Conservation (phyloP, 2,797 vertebrate genomes). For the Enteromius radiatus region DNA sequence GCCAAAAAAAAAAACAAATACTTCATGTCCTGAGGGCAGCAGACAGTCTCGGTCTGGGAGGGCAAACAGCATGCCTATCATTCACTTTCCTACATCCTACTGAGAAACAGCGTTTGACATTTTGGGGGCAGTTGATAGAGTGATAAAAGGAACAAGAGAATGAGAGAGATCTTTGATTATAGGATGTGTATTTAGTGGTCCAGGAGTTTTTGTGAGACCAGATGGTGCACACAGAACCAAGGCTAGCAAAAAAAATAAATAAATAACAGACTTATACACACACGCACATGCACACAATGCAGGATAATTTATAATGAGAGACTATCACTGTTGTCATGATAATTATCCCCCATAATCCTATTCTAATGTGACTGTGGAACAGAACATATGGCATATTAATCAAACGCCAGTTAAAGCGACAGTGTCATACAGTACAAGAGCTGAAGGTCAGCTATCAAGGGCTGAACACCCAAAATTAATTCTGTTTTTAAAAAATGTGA, state of each 20-base stretch:
- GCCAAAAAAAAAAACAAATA: neutral
- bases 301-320: conserved; percentile 37
- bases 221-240: conserved; percentile 39
- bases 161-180: conserved; percentile 29
- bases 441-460: conserved; percentile 50
- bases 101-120: conserved; percentile 36
- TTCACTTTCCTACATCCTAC: conserved; percentile 27
- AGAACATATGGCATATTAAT: conserved; percentile 59
- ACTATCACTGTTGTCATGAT: conserved; percentile 36
- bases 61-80: conserved; percentile 16
- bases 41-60: conserved; percentile 30
- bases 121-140: conserved; percentile 32
- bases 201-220: conserved; percentile 37
- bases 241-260: neutral
- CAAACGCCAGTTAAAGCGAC: conserved; percentile 19
- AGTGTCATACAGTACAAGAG: conserved; percentile 37
- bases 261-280: neutral
- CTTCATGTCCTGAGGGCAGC: neutral
- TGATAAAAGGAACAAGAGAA: conserved; percentile 9
- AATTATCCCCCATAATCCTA: conserved; percentile 61
- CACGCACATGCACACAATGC: conserved; percentile 8
- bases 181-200: conserved; percentile 42
- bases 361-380: conserved; percentile 55
- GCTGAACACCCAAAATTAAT: conserved; percentile 25
- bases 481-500: neutral